Conservation (phyloP, 2,888 invertebrate species). For the Julus scanicus region DNA sequence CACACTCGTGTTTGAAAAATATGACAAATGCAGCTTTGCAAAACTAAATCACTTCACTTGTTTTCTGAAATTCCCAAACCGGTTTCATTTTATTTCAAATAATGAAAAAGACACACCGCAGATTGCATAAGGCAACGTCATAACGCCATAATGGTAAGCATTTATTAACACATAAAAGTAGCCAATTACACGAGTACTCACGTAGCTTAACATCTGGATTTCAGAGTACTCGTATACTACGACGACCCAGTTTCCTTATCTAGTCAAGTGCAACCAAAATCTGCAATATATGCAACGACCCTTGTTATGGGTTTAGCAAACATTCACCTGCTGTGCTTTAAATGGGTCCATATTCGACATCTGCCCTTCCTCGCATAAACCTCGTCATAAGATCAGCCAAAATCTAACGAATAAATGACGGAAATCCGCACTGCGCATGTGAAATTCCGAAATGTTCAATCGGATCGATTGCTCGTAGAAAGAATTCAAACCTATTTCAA, state of each 20-base stretch:
- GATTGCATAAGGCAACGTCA: too few species aligned
- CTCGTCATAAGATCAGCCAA: neutral
- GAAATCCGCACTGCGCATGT: slow-evolving; percentile 29
- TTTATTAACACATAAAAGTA: too few species aligned
- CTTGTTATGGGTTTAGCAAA: slow-evolving; percentile 3
- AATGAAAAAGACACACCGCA: too few species aligned
- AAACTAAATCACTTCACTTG: too few species aligned
- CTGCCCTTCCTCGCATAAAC: neutral
- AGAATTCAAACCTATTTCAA: slow-evolving; percentile 30
- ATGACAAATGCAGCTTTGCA: too few species aligned
- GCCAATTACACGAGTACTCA: neutral
- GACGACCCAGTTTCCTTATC: neutral
- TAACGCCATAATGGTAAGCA: too few species aligned
- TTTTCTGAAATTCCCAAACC: too few species aligned
- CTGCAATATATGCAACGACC: neutral
- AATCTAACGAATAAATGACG: slow-evolving; percentile 34
- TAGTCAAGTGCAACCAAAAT: neutral
- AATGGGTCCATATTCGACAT: slow-evolving; percentile 8
- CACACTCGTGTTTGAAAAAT: too few species aligned
- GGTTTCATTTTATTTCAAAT: too few species aligned
- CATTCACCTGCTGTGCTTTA: neutral
- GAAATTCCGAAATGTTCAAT: slow-evolving; percentile 9
- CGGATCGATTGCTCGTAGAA: neutral
- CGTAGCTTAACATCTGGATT: neutral
- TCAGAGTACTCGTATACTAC: neutral